Base-by-base conservation (phyloP, 2,797 vertebrate genomes). In the Poeciliopsis turneri region DNA sequence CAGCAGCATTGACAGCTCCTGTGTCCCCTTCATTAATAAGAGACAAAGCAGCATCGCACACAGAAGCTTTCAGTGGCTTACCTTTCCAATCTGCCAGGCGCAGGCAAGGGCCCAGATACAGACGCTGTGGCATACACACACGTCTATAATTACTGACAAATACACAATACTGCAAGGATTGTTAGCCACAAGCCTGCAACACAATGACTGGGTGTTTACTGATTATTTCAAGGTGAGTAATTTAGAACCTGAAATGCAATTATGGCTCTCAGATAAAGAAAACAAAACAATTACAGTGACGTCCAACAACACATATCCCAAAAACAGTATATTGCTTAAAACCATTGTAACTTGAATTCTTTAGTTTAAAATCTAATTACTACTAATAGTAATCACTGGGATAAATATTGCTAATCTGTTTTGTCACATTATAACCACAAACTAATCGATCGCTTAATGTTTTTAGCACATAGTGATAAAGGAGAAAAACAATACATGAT, bases 1-100 rank as follows among this genome's bases (percentile, higher is more conserved):
- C 95, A 95, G 89, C 90, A 81, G 85, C 89, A 90, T 88, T 92
- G 93, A 95, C 94, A 95, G 95, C 94, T 96, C 94, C 85, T 88
- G 90, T 96, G 94, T 95, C 94, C 90, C 41, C 45, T 6, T 69
- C 94, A 95, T 95, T 83, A 95, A 94, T 92, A 94, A 95, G 90
- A 94, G 85, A 95, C 87, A 88, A 79, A 89, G 73, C 84, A 82
- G 53, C 87, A 86, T 73, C 3, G 72, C 73, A 69, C 80, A 81
- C 82, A 83, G 33, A 71, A 78, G 88, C 89, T 85, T 79, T 84
- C 82, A 86, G 86, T 15, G 88, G 90, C 92, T 94, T 91, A 92
- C 90, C 81, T 91, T 92, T 88, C 85, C 90, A 83, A 88, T 87
- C 86, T 87, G 83, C 88, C 84, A 88, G 57, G 83, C 74, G 0